Conservation (phyloP, 2,888 invertebrate genomes). For the Yponomeuta sedellus region DNA sequence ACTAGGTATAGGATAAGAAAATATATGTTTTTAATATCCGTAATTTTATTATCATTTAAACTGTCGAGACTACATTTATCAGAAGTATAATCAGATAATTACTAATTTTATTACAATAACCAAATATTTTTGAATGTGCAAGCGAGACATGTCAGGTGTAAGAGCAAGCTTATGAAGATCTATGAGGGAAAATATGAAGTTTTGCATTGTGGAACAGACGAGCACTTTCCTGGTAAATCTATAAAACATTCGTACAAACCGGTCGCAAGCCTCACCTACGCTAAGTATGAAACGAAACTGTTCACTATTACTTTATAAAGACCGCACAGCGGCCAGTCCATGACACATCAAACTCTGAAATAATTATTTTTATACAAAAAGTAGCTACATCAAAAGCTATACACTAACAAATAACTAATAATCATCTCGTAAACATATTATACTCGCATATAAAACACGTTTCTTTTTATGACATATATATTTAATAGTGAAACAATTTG, state of each 20-base stretch:
- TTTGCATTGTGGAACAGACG: background rate
- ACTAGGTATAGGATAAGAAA: too few relatives aligned
- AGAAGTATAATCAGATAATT: too few relatives aligned
- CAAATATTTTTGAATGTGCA: too few relatives aligned
- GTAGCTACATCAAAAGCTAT: conserved; percentile 61
- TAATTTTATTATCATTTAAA: too few relatives aligned
- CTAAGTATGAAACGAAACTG: conserved; percentile 5
- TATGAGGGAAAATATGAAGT: background rate
- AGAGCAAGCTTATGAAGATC: background rate
- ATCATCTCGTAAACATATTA: conserved; percentile 39
- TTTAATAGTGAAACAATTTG: conserved; percentile 53
- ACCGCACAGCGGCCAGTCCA: conserved; percentile 35
- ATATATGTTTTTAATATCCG: too few relatives aligned
- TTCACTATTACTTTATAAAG: conserved; percentile 19
- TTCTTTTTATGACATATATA: conserved; percentile 34
- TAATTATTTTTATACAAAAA: conserved; percentile 37
- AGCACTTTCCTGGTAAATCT: background rate
- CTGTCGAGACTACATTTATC: too few relatives aligned
- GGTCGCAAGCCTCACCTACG: background rate
- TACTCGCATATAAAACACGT: conserved; percentile 42
- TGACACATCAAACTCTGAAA: conserved; percentile 21
- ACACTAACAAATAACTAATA: conserved; percentile 60
- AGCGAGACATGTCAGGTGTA: too few relatives aligned
- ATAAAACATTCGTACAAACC: conserved; percentile 2
- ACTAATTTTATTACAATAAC: too few relatives aligned